Conservation (phyloP, 2,888 invertebrate species). For the Ophraella communa region DNA sequence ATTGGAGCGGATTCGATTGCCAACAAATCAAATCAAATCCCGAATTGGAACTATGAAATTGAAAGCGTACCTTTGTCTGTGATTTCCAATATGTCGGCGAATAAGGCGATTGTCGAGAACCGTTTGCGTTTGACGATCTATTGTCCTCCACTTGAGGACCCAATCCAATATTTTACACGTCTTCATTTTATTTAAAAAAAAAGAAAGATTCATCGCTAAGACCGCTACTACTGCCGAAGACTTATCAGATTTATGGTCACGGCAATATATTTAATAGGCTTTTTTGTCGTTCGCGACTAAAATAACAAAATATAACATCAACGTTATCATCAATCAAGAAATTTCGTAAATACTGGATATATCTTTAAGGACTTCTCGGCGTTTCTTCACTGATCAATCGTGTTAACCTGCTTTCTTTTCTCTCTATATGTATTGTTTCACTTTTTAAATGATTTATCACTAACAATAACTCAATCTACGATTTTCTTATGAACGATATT, state of each 20-base stretch:
- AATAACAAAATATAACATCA: not conserved
- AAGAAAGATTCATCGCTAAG: slow-evolving; percentile 25
- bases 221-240: not conserved
- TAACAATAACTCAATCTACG: no score
- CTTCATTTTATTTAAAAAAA: slow-evolving; percentile 42
- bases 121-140: slow-evolving; percentile 48
- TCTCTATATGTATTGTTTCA: no score
- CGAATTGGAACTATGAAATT: slow-evolving; percentile 49
- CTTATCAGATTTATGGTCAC: not conserved
- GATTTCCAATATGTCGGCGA: slow-evolving; percentile 51
- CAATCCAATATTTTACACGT: slow-evolving; percentile 51
- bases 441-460: no score
- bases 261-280: not conserved
- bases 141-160: slow-evolving; percentile 46
- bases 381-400: no score
- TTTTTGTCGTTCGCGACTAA: not conserved
- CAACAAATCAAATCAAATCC: slow-evolving; percentile 52
- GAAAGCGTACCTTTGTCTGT: slow-evolving; percentile 53
- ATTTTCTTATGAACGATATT: no score
- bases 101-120: slow-evolving; percentile 49
- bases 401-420: no score
- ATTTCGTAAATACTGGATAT: no score
- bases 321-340: no score
- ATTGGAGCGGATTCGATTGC: slow-evolving; percentile 51
- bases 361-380: no score